Evolutionary conservation across 2,888 invertebrate species (phyloP).

Genomic region (Miltochrista miniata): DNA sequence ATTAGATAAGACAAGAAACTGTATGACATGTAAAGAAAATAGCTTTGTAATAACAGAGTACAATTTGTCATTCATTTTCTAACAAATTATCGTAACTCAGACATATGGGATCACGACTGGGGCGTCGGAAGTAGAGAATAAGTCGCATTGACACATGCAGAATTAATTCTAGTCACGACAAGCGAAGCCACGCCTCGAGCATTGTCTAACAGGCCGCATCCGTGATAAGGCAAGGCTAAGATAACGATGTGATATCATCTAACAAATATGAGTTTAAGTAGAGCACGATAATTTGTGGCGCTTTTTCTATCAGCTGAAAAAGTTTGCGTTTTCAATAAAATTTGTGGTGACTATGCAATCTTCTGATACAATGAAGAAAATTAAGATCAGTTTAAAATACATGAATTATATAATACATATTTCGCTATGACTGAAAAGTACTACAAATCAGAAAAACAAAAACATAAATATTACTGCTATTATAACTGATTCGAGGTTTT

Average conservation of each 20-base stretch:
- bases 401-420: too few relatives aligned
- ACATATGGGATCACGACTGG: constrained; percentile 54
- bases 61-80: constrained; percentile 29
- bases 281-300: too few relatives aligned
- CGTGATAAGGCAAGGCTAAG: constrained; percentile 64
- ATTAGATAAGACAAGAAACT: constrained; percentile 32
- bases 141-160: constrained; percentile 71
- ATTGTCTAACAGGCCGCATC: constrained; percentile 68
- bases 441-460: too few relatives aligned
- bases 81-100: constrained; percentile 22
- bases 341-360: too few relatives aligned
- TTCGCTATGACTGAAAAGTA: too few relatives aligned
- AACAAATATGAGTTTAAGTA: constrained; percentile 38
- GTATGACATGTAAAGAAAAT: constrained; percentile 20
- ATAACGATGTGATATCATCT: constrained; percentile 60
- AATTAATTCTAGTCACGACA: constrained; percentile 75
- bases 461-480: too few relatives aligned
- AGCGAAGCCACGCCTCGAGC: constrained; percentile 65
- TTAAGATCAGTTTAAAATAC: too few relatives aligned
- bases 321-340: too few relatives aligned
- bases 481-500: too few relatives aligned
- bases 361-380: too few relatives aligned
- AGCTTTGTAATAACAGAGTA: constrained; percentile 26
- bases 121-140: constrained; percentile 64
- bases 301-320: too few relatives aligned